phyloP scores from a whole-genome alignment of 35 echinoderm and acorn worm species.

The Anneissia japonica region DNA sequence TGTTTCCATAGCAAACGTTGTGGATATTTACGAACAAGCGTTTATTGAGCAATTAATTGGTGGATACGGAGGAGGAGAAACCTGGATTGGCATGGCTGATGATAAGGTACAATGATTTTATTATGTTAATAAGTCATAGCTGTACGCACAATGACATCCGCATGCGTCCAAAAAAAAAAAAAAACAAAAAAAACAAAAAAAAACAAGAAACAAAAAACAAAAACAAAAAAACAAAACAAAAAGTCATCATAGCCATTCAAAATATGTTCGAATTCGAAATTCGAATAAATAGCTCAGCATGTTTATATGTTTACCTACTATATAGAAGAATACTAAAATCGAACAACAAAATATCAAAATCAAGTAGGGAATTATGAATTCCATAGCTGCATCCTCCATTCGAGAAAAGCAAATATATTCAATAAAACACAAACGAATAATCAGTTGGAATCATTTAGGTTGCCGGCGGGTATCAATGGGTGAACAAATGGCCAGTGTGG shows the following conservation, averaged over 20 bases:
- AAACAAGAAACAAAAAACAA: too few species aligned
- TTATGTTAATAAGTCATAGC: background rate
- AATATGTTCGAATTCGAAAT: background rate
- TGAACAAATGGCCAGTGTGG: conserved; percentile 53
- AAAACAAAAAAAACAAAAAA: too few species aligned
- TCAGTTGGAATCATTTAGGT: conserved; percentile 10
- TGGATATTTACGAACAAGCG: conserved; percentile 63
- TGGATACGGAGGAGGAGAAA: conserved; percentile 19
- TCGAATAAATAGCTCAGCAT: background rate
- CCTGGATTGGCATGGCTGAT: conserved; percentile 53
- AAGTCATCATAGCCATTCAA: background rate
- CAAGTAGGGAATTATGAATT: background rate
- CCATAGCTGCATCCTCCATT: background rate
- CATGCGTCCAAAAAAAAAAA: too few species aligned
- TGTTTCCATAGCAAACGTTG: conserved; percentile 50
- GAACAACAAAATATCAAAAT: background rate
- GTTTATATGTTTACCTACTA: background rate
- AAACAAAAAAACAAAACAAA: too few species aligned
- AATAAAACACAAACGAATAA: background rate
- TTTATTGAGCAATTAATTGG: conserved; percentile 53
- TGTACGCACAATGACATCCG: too few species aligned
- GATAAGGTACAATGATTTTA: conserved; percentile 11
- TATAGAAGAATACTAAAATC: background rate
- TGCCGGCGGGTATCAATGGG: conserved; percentile 49
- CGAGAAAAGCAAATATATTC: background rate